Evolutionary conservation across 1,140 invertebrate species (phyloP), one percentile per base, ranked within the genome.

Genomic region (Brachystomella parvula): DNA sequence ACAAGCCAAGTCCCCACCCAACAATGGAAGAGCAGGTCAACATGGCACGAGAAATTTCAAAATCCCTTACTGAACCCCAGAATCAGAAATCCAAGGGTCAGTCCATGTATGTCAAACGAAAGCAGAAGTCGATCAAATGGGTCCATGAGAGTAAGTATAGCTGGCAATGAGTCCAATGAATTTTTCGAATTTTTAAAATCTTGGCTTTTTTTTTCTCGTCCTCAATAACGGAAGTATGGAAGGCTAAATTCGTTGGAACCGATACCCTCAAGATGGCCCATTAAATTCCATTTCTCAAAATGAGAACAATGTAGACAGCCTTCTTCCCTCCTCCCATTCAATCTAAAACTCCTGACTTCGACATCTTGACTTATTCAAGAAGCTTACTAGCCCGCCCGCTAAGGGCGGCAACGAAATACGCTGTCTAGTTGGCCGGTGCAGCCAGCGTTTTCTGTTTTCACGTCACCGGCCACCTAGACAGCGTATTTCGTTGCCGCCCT

Each of bases 11-110:
- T 39, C 81, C 86, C 32, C 94, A 95, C 78, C 94, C 94, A 1
- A 96, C 94, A 0, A 88, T 97, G 61, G 90, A 95, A 76, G 93
- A 97, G 76, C 94, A 97, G 79, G 92, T 96, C 75, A 86, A 92
- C 76, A 81, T 96, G 63, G 93, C 92, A 47, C 83, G 89, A 49
- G 84, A 88, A 75, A 96, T 97, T 76, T 94, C 92, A 63, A 85
- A 87, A 79, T 94, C 91, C n/a, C 79, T 97, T 71, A 91, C 89
- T 72, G 90, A 94, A 75, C 88, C 90, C 68, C 90, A 87, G 79
- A 96, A 96, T 79, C 84, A 89, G 77, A 87, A 87, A 75, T 93
- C 90, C 76, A 89, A 92, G 76, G 94, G 94, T 21, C 92, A 95
- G 78, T 87, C 87, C 71, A 96, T 96, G 94, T 96, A 94, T 77